phyloP scores from a whole-genome alignment of 1,140 invertebrate genomes.

The Drosophila sturtevanti region DNA sequence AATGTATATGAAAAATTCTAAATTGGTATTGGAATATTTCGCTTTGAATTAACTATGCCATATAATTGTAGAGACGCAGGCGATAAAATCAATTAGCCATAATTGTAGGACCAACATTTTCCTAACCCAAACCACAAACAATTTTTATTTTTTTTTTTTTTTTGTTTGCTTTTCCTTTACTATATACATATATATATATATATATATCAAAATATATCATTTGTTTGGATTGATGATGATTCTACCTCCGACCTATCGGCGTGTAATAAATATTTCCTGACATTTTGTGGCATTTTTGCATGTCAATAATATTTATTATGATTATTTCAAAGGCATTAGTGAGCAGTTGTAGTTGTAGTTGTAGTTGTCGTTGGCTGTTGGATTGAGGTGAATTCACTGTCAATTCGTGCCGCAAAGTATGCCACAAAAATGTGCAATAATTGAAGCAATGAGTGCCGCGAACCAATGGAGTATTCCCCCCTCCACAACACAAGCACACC shows the following conservation, averaged over 20 bases:
- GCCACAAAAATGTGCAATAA: conserved; percentile 18
- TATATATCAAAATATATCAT: background rate
- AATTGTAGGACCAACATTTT: conserved; percentile 8
- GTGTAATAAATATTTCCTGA: conserved; percentile 29
- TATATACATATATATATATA: background rate
- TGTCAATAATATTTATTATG: conserved; percentile 34
- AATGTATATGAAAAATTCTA: background rate
- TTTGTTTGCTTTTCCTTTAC: conserved; percentile 4
- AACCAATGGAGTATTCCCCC: background rate
- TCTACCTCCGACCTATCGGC: background rate
- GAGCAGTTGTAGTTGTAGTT: too few species aligned
- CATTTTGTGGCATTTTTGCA: conserved; percentile 32
- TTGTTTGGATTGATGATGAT: conserved; percentile 2
- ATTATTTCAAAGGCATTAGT: conserved; percentile 22
- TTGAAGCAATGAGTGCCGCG: conserved; percentile 2
- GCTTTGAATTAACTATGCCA: conserved; percentile 6
- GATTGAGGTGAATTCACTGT: conserved; percentile 3
- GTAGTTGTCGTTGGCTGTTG: too few species aligned
- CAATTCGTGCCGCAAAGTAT: conserved; percentile 16
- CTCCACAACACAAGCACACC: too few species aligned
- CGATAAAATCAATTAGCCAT: background rate
- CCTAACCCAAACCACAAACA: background rate
- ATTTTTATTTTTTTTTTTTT: too few species aligned
- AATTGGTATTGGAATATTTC: background rate
- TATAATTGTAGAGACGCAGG: conserved; percentile 6